A percentile compares a stretch with the other conserved stretches of the same genome.
phyloP scores from a whole-genome alignment of 2,113 vertebrate genomes.

The Acanthochromis polyacanthus region DNA sequence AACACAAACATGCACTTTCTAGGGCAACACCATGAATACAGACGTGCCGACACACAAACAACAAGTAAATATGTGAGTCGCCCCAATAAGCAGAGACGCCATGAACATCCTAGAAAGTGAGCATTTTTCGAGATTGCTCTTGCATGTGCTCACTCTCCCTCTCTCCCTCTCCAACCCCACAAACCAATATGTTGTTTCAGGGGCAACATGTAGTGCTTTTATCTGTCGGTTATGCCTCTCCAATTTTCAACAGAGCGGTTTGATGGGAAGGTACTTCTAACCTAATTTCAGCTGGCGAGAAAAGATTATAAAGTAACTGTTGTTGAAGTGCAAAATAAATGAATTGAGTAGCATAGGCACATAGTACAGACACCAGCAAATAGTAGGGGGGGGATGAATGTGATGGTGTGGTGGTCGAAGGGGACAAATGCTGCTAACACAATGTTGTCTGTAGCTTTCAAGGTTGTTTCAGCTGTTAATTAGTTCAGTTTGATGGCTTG shows the following conservation, averaged over 20 bases:
- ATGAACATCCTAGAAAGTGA: conserved; percentile 30
- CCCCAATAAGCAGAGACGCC: conserved; percentile 36
- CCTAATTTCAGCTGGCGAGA: conserved; percentile 57
- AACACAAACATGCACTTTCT: conserved; percentile 16
- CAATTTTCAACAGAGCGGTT: conserved; percentile 55
- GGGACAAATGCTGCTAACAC: conserved; percentile 49
- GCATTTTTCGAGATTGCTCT: conserved; percentile 36
- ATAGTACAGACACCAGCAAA: conserved; percentile 19
- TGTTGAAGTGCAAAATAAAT: conserved; percentile 67
- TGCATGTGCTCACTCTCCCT: conserved; percentile 7
- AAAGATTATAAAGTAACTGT: conserved; percentile 58
- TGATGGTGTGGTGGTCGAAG: not conserved
- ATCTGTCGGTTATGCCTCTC: conserved; percentile 62
- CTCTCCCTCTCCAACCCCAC: conserved; percentile 8
- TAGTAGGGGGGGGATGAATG: conserved; percentile 6
- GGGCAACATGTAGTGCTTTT: conserved; percentile 53
- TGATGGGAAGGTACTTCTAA: conserved; percentile 66
- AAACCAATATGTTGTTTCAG: conserved; percentile 45
- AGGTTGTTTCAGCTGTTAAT: conserved; percentile 78
- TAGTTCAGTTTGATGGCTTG: conserved; percentile 74
- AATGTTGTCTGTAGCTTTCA: conserved; percentile 71
- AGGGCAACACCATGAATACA: conserved; percentile 18
- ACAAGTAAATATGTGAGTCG: conserved; percentile 58
- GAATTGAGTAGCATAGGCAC: conserved; percentile 31
- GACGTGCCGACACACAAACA: conserved; percentile 36